Evolutionary conservation across 2,797 vertebrate genomes (phyloP), one percentile per base, ranked within the genome.

Genomic region (Gadopsis bispinosus): DNA sequence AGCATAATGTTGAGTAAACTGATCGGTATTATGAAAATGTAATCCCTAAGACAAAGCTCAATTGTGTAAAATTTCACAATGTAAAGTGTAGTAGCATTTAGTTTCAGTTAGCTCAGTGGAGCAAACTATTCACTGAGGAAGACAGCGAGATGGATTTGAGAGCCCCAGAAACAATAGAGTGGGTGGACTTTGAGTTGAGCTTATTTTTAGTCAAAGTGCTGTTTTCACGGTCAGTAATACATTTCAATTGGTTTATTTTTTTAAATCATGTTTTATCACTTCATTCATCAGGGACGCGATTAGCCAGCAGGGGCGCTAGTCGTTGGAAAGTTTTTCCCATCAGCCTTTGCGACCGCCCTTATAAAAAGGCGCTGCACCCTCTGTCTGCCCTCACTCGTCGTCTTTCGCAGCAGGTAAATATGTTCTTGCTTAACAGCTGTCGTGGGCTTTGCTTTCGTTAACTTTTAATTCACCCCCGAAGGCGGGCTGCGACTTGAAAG

Each of bases 311-410:
- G 65, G 81, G 79, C 70, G 53, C 71, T 20, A 1, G 13, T 39
- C 0, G 1, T 2, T 0, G 10, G 3, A 20, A 0, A n/a, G 17
- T 37, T 37, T 83, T 84, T 88, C 92, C 93, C 93, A 85, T 75
- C 59, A 81, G 10, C 54, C 92, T 66, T 1, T 83, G 91, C 90
- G 89, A 11, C 33, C 33, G 8, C 0, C 1, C 1, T 0, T 87
- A 92, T 94, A 94, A 85, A 91, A 20, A 0, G 0, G 0, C 4
- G 3, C 10, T 14, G 16, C 83, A 1, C 79, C 22, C n/a, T 0
- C 0, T 0, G 0, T 0, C 0, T 1, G 0, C 0, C 1, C 91
- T 88, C 90, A 87, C 0, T 91, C 69, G 0, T 29, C 64, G 1
- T 4, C n/a, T 4, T 0, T 26, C 0, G 0, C 0, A 0, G 0